Evolutionary conservation across 2,113 vertebrate species (phyloP).

Genomic region (Meriones unguiculatus): DNA sequence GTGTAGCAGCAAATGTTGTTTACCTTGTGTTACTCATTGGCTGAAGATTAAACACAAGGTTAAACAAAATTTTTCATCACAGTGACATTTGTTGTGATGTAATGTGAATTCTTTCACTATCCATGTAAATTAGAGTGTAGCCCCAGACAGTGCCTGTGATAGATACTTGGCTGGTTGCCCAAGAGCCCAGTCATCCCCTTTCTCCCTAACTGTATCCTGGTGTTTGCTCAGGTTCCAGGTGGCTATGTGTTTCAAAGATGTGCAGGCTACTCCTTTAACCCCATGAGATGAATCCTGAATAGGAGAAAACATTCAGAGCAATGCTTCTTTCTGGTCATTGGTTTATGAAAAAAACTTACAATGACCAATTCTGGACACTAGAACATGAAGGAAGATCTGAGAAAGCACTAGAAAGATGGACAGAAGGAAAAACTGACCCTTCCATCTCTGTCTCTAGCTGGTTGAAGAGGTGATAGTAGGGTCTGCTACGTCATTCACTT

Average conservation of each 20-base stretch:
- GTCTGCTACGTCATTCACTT: not conserved
- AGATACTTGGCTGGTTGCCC: not conserved
- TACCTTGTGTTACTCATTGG: conserved; percentile 54
- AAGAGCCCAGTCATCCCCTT: not conserved
- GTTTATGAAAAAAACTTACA: conserved; percentile 15
- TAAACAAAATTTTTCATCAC: conserved; percentile 59
- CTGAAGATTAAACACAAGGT: conserved; percentile 41
- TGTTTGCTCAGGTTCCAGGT: conserved; percentile 20
- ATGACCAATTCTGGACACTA: not conserved
- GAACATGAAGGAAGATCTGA: not conserved
- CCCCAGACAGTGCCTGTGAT: not conserved
- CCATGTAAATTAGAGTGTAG: not conserved
- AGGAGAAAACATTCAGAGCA: conserved; percentile 17
- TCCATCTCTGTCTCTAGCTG: not conserved
- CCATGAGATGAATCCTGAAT: not conserved
- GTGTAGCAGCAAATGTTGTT: not conserved
- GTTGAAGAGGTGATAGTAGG: not conserved
- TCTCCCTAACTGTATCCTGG: not conserved
- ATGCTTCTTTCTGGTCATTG: not conserved
- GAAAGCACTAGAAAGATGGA: not conserved
- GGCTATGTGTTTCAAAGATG: conserved; percentile 1
- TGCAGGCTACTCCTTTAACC: not conserved
- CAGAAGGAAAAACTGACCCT: conserved; percentile 1
- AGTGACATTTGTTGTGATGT: conserved; percentile 30
- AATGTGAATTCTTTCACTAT: conserved; percentile 52